Base-by-base conservation (phyloP, 2,797 vertebrate species). In the Centroberyx gerrardi region DNA sequence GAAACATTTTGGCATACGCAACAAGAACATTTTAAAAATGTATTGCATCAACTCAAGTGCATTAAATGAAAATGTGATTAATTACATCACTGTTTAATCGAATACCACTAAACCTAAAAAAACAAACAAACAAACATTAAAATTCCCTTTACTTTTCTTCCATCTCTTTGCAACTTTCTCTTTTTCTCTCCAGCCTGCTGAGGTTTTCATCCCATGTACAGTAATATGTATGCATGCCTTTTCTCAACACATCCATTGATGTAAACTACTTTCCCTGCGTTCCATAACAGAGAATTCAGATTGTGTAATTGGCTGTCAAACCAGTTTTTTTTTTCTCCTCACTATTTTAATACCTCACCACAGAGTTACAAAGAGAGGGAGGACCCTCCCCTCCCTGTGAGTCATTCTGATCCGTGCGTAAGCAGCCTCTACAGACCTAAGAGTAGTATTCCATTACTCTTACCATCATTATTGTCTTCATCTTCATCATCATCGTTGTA, bases 371-470 rank as follows among this genome's bases (percentile, higher is more conserved):
- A 60, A 74, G 72, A 68, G 78, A 76, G 73, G 81, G 76, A 72
- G 61, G 78, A 44, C 83, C 88, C 90, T 90, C 83, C 90, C 65
- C 74, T 90, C 86, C 78, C 82, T 31, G 80, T 95, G 92, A 94
- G 84, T 94, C 90, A 94, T 68, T 58, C 72, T 8, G n/a, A 90
- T 78, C 49, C 27, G 72, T 93, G 88, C 81, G 92, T 93, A 90
- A 91, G 93, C 91, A 92, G 79, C 60, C 55, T 29, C 83, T 84
- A 33, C 74, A 76, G 81, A 65, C 68, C 70, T 49, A 60, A 52
- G 76, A 90, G 89, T 84, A 93, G 83, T 91, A 91, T 93, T 95
- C 93, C 92, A 94, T 92, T 93, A 90, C 91, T 85, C 55, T 70
- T 62, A 65, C 78, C 76, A 68, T 64, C 78, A 84, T 83, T 80